Conservation (phyloP, 2,888 invertebrate species). For the Zhuqinia jingwanae region DNA sequence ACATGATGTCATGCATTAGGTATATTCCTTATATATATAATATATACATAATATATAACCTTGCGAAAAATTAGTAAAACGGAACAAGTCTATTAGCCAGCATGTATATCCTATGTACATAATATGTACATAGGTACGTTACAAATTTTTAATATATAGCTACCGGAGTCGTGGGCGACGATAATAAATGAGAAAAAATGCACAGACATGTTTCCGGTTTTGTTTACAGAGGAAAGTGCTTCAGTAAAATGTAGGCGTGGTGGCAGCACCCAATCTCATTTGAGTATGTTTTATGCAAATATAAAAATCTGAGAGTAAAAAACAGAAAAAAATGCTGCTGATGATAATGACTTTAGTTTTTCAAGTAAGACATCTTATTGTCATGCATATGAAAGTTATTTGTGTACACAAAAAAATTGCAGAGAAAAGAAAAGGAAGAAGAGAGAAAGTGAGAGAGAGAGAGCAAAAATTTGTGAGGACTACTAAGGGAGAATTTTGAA, state of each 20-base stretch:
- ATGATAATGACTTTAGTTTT: background rate
- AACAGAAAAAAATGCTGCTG: constrained; percentile 1
- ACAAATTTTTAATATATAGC: background rate
- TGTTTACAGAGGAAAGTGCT: background rate
- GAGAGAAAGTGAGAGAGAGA: background rate
- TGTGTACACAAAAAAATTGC: background rate
- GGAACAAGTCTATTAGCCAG: background rate
- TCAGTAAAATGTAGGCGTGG: background rate
- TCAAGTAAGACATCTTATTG: constrained; percentile 15
- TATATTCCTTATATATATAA: too few species aligned
- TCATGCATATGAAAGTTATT: constrained; percentile 20
- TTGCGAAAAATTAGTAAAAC: background rate
- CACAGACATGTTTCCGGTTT: constrained; percentile 11
- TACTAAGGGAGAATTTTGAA: background rate
- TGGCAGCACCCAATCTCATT: background rate
- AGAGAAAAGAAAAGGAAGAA: too few species aligned
- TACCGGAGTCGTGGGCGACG: background rate
- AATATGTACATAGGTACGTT: background rate
- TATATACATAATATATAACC: background rate
- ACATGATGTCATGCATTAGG: too few species aligned
- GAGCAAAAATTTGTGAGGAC: background rate
- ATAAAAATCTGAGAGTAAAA: constrained; percentile 8
- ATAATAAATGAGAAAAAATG: constrained; percentile 29
- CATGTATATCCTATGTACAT: background rate
- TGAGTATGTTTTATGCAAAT: constrained; percentile 16